Percentiles rank a stretch among this genome's conserved stretches.
Evolutionary conservation across 2,888 invertebrate species (phyloP).

Genomic region (Clepsis dumicolana): DNA sequence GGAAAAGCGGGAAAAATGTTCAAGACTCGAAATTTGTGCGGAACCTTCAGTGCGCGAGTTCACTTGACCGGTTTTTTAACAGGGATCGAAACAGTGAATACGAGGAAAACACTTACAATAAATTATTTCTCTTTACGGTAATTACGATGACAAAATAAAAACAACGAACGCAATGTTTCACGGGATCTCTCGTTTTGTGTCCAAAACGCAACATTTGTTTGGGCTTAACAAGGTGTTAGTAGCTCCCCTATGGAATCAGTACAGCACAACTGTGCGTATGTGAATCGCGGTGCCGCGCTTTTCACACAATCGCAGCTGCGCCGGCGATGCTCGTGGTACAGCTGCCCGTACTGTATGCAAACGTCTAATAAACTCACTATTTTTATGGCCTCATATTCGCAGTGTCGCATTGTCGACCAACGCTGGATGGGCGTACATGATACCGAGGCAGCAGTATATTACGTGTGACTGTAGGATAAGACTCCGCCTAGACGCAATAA

Average conservation of each 20-base stretch:
- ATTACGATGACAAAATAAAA: conserved; percentile 34
- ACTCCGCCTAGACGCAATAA: conserved; percentile 28
- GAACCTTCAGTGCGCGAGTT: too few species aligned
- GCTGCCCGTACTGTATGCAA: conserved; percentile 78
- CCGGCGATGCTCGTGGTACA: conserved; percentile 59
- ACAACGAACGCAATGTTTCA: conserved; percentile 31
- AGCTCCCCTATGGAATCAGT: conserved; percentile 68
- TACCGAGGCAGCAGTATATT: conserved; percentile 47
- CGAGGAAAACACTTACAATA: neutral
- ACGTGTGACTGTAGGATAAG: conserved; percentile 37
- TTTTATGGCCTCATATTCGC: conserved; percentile 67
- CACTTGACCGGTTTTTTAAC: neutral
- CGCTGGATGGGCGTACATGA: conserved; percentile 56
- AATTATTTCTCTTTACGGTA: neutral
- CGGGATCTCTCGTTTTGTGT: conserved; percentile 25
- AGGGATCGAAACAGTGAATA: neutral
- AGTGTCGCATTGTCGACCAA: conserved; percentile 49
- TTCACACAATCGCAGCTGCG: conserved; percentile 82
- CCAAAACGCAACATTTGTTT: conserved; percentile 48
- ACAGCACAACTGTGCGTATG: conserved; percentile 67
- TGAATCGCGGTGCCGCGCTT: conserved; percentile 73
- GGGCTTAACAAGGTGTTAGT: conserved; percentile 64
- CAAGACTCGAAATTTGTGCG: too few species aligned
- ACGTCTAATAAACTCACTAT: conserved; percentile 82
- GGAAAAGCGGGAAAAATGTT: too few species aligned